Conservation (phyloP, 2,888 invertebrate genomes). For the Achlya flavicornis region DNA sequence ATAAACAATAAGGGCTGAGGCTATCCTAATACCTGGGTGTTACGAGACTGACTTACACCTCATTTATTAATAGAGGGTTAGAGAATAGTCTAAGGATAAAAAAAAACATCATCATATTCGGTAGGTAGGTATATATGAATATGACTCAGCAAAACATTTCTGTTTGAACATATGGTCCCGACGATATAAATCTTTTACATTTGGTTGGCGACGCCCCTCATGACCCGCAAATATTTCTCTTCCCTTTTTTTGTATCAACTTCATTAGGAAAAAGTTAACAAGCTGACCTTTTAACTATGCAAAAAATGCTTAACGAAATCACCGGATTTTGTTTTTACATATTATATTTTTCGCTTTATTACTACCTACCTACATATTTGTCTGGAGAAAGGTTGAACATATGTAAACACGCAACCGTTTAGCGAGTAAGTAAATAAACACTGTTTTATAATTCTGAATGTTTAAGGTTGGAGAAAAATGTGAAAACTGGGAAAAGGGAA, state of each 20-base stretch:
- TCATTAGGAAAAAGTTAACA: slow-evolving; percentile 40
- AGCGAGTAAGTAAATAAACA: slow-evolving; percentile 4
- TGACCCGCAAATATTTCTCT: slow-evolving; percentile 36
- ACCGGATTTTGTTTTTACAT: slow-evolving; percentile 23
- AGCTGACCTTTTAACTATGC: slow-evolving; percentile 26
- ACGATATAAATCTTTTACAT: slow-evolving; percentile 21
- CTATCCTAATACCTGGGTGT: too few relatives aligned
- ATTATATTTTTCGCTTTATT: slow-evolving; percentile 13
- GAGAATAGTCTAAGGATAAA: too few relatives aligned
- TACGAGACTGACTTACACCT: too few relatives aligned
- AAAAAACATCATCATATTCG: too few relatives aligned
- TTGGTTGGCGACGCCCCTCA: slow-evolving; percentile 24
- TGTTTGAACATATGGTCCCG: slow-evolving; percentile 13
- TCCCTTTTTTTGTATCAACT: slow-evolving; percentile 37
- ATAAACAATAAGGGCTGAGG: too few relatives aligned
- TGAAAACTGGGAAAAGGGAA: not conserved
- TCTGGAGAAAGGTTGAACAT: slow-evolving; percentile 9
- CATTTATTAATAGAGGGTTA: too few relatives aligned
- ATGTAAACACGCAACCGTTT: not conserved
- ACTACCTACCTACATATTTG: slow-evolving; percentile 3
- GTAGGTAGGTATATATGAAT: not conserved
- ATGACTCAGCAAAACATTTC: not conserved
- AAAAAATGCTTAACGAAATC: slow-evolving; percentile 18
- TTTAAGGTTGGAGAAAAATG: not conserved
- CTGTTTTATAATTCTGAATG: not conserved